phyloP scores from a whole-genome alignment of 2,888 invertebrate species.

The Cheilosia scutellata region DNA sequence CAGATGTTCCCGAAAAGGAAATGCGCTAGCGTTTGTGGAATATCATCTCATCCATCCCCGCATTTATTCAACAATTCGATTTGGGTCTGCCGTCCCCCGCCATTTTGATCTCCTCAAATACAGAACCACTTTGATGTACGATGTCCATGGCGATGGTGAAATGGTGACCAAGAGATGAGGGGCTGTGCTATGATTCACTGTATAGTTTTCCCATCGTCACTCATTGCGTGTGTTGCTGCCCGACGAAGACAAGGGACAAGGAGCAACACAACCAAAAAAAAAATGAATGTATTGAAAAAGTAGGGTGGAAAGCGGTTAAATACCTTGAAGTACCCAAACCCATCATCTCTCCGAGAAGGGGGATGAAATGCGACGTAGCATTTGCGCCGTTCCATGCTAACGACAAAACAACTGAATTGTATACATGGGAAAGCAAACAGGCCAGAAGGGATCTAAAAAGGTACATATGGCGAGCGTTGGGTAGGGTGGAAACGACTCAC shows the following conservation, averaged over 20 bases:
- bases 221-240: conserved; percentile 34
- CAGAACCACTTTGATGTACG: conserved; percentile 10
- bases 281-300: conserved; percentile 19
- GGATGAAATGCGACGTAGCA: conserved; percentile 66
- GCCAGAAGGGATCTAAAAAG: conserved; percentile 69
- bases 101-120: conserved; percentile 69
- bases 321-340: conserved; percentile 56
- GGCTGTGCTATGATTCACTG: conserved; percentile 54
- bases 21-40: conserved; percentile 43
- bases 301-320: conserved; percentile 72
- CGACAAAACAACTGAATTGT: conserved; percentile 12
- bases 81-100: conserved; percentile 67
- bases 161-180: conserved; percentile 19
- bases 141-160: conserved; percentile 11
- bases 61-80: conserved; percentile 66
- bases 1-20: conserved; percentile 70
- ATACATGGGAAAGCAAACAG: conserved; percentile 36
- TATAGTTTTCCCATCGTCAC: conserved; percentile 28
- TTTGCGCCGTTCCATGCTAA: conserved; percentile 44
- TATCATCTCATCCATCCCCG: conserved; percentile 63
- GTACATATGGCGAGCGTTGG: conserved; percentile 61
- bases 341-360: conserved; percentile 54
- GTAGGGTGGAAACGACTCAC: conserved; percentile 66
- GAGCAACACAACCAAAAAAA: conserved; percentile 25
- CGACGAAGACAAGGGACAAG: conserved; percentile 50